A percentile compares a stretch with the other conserved stretches of the same genome.
These are phyloP conservation scores for Catharus minimus DNA, from an alignment of 2,113 vertebrate genomes.

Conservation along the genomic window DNA sequence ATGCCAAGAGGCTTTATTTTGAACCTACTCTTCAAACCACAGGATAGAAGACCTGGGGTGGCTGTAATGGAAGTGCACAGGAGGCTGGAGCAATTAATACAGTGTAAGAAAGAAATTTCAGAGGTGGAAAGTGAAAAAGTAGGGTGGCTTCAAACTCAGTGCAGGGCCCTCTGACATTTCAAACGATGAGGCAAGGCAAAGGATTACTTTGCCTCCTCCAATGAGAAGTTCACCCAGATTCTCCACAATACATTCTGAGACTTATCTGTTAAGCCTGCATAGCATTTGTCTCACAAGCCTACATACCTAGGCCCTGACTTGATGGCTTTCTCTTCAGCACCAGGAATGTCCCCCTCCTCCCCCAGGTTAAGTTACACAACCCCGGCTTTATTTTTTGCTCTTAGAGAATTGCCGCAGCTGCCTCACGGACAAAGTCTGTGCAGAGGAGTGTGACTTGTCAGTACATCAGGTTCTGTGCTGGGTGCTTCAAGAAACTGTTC, in stretches of 20 bases:
- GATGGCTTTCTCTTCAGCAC: not conserved
- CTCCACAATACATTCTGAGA: not conserved
- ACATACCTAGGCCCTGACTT: not conserved
- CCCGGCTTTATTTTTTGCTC: constrained; percentile 50
- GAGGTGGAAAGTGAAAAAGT: not conserved
- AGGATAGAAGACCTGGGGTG: not conserved
- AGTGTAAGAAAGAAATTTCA: not conserved
- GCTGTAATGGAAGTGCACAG: not conserved
- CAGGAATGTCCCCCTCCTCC: constrained; percentile 33
- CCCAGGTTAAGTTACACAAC: constrained; percentile 50
- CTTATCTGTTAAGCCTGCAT: not conserved
- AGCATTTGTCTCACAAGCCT: not conserved
- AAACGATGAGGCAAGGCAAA: fast-evolving
- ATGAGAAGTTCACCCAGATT: not conserved
- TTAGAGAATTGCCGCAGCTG: constrained; percentile 34
- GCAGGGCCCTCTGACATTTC: not conserved
- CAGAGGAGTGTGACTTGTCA: constrained; percentile 46
- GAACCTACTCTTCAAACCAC: not conserved
- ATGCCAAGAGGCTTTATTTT: not conserved
- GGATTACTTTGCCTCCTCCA: not conserved
- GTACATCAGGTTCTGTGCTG: constrained; percentile 37
- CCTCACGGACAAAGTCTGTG: constrained; percentile 8
- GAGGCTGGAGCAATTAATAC: not conserved
- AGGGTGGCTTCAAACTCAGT: not conserved
- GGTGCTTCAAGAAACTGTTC: not conserved